Evolutionary conservation across 1,140 invertebrate species (phyloP), one percentile per base, ranked within the genome.

Genomic region (Bombus fervidus): DNA sequence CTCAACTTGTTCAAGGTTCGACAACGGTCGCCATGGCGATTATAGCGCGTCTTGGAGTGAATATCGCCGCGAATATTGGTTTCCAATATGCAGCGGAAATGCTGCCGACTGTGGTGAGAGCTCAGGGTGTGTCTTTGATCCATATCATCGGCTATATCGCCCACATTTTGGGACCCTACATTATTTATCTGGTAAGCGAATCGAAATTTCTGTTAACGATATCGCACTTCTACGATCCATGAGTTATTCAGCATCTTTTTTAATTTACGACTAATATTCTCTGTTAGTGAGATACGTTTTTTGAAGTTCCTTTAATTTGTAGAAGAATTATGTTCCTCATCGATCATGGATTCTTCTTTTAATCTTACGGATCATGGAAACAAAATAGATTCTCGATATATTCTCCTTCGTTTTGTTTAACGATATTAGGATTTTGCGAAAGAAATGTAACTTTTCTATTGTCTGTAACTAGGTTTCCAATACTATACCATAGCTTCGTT

Each of bases 21-120:
- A 95, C 96, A 25, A 97, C 97, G 86, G 97, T 97, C 0, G 95
- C 96, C 0, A 96, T 98, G 76, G 98, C 98, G 5, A 97, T 98
- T 91, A 92, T 97, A 34, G 98, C 98, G 2, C 96, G 98, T 62
- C 97, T 98, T 85, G 97, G 97, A 82, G 97, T 98, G 59, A 98
- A 98, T 92, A 97, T 98, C 43, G 97, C 98, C 2, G 98, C 98
- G 91, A 98, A 98, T 95, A 98, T 98, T 83, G 98, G 98, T 8
- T 96, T 98, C 6, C 98, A 98, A 94, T 98, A 98, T 95, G 98
- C 98, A 0, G 98, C 98, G 1, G 98, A 98, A 94, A 94, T 99
- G 37, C 93, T 99, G 34, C 98, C 98, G 2, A 98, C 98, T 0
- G 98, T 98, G 10, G 97, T 98, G 0, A 94, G 98, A 69, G 98